These are phyloP conservation scores for Tholera decimalis DNA, from an alignment of 2,888 invertebrate genomes.

Conservation along the genomic window DNA sequence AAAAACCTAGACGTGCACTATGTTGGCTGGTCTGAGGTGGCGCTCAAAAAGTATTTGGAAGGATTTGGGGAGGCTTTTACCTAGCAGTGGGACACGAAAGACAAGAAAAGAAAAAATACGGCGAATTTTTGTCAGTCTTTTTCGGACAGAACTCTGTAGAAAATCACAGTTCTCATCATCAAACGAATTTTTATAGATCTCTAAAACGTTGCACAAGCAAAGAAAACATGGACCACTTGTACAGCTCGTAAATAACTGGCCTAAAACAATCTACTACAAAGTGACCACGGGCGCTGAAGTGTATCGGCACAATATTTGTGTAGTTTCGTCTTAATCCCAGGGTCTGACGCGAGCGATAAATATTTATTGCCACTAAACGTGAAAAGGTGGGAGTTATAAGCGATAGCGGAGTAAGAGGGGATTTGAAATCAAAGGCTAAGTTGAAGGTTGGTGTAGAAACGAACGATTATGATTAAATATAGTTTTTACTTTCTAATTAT, in stretches of 20 bases:
- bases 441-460: no score
- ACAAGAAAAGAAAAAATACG: no score
- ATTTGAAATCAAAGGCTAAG: neutral
- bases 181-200: slow-evolving; percentile 53
- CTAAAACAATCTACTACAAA: slow-evolving; percentile 68
- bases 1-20: no score
- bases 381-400: slow-evolving; percentile 29
- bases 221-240: slow-evolving; percentile 50
- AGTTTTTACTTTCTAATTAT: no score
- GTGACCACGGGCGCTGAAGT: slow-evolving; percentile 65
- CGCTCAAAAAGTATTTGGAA: no score
- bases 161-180: slow-evolving; percentile 13
- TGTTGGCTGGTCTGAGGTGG: no score
- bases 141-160: neutral
- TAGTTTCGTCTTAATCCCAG: slow-evolving; percentile 80
- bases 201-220: slow-evolving; percentile 51
- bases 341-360: slow-evolving; percentile 82
- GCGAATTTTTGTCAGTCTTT: neutral
- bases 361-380: slow-evolving; percentile 84
- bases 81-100: no score
- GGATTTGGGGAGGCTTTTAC: no score
- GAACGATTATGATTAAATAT: no score
- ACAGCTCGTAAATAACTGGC: slow-evolving; percentile 52
- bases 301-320: slow-evolving; percentile 74
- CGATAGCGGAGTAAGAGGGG: slow-evolving; percentile 16